Evolutionary conservation across 2,888 invertebrate species (phyloP).

Genomic region (Endomychus coccineus): DNA sequence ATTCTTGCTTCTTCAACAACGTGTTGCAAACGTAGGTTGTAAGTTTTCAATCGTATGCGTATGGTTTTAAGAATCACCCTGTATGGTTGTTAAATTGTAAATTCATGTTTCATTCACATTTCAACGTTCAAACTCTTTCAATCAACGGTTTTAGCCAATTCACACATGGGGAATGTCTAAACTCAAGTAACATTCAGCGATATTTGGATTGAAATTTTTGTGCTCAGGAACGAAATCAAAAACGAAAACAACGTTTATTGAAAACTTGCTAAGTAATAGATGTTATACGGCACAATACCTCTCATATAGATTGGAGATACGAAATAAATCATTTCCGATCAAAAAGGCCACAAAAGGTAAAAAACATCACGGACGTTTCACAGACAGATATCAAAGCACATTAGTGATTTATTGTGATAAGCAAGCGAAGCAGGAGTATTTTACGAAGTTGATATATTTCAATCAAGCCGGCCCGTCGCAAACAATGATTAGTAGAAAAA

Average conservation of each 20-base stretch:
- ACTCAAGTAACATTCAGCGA: too few species aligned
- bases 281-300: conserved; percentile 21
- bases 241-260: too few species aligned
- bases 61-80: too few species aligned
- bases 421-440: conserved; percentile 34
- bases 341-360: conserved; percentile 28
- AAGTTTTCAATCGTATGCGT: too few species aligned
- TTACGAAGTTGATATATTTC: conserved; percentile 41
- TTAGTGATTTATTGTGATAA: conserved; percentile 40
- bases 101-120: too few species aligned
- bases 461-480: conserved; percentile 41
- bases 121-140: too few species aligned
- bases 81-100: too few species aligned
- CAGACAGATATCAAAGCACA: conserved; percentile 33
- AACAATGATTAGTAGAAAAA: conserved; percentile 42
- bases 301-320: conserved; percentile 28
- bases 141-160: too few species aligned
- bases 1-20: too few species aligned
- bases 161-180: too few species aligned
- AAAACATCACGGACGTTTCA: conserved; percentile 32
- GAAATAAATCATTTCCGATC: conserved; percentile 34
- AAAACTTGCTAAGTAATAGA: conserved; percentile 20
- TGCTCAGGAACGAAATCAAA: conserved; percentile 11
- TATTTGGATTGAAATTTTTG: conserved; percentile 14
- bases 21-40: too few species aligned